Conservation (phyloP, 2,113 vertebrate genomes). For the Nicator chloris region DNA sequence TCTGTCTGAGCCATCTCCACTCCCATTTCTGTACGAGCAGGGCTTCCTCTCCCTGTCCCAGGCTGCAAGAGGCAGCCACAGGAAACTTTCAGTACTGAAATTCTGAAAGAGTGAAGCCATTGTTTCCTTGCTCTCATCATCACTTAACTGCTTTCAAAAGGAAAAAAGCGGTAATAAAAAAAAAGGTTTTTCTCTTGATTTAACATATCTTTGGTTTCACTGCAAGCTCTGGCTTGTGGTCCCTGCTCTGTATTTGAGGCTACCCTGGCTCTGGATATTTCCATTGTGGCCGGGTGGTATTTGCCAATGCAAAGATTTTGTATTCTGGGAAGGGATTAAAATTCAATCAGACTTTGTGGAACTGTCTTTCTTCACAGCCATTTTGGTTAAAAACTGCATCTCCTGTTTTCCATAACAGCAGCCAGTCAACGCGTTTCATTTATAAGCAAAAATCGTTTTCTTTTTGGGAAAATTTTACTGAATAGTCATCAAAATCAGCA, state of each 20-base stretch:
- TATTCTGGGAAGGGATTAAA: not conserved
- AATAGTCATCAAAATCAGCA: not conserved
- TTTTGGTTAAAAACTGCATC: not conserved
- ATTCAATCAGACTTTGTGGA: not conserved
- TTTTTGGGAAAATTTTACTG: not conserved
- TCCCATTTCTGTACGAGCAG: not conserved
- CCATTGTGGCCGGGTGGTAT: not conserved
- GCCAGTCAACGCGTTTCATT: not conserved
- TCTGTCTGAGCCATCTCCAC: not conserved
- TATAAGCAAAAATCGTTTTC: not conserved
- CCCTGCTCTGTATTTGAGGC: not conserved
- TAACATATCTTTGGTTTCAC: not conserved
- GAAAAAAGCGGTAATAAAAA: not conserved
- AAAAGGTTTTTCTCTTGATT: not conserved
- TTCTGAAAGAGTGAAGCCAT: not conserved
- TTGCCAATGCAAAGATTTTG: constrained; percentile 1
- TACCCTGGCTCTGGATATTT: not conserved
- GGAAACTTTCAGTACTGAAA: not conserved
- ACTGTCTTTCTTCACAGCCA: not conserved
- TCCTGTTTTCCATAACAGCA: not conserved
- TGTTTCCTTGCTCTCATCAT: not conserved
- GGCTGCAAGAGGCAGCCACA: not conserved
- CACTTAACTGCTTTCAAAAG: not conserved
- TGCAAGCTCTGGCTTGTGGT: not conserved
- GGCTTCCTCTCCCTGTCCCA: not conserved